Percentiles rank a stretch among this genome's conserved stretches.
Conservation (phyloP, 2,797 vertebrate genomes). For the Hippopotamyrus pictus region DNA sequence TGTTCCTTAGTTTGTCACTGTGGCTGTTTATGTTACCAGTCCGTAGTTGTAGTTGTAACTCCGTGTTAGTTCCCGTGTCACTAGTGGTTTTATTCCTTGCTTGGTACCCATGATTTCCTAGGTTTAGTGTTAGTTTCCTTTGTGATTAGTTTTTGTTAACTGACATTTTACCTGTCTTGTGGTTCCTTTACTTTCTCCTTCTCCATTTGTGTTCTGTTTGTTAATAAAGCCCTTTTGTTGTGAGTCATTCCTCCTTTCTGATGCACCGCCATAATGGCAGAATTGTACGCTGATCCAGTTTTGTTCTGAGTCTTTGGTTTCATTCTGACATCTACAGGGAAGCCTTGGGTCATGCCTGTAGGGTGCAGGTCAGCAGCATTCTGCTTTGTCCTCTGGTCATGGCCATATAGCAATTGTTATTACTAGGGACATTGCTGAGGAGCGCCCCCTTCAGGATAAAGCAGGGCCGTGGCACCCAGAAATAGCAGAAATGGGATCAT, state of each 20-base stretch:
- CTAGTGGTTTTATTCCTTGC: neutral
- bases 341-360: neutral
- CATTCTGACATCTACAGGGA: neutral
- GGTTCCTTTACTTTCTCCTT: neutral
- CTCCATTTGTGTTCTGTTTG: neutral
- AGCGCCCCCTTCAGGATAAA: neutral
- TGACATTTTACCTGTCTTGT: neutral
- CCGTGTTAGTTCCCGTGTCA: neutral
- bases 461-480: neutral
- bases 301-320: neutral
- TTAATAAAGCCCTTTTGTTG: neutral
- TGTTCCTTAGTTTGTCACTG: neutral
- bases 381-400: neutral
- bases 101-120: neutral
- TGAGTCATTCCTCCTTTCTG: neutral
- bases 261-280: neutral
- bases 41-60: too few relatives aligned
- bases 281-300: neutral
- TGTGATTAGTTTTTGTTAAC: neutral
- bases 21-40: neutral
- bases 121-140: neutral
- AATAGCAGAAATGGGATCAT: neutral
- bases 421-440: neutral
- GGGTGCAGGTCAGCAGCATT: neutral
- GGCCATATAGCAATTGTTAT: neutral